Evolutionary conservation across 2,113 vertebrate genomes (phyloP).

Genomic region (Thamnophis sirtalis): DNA sequence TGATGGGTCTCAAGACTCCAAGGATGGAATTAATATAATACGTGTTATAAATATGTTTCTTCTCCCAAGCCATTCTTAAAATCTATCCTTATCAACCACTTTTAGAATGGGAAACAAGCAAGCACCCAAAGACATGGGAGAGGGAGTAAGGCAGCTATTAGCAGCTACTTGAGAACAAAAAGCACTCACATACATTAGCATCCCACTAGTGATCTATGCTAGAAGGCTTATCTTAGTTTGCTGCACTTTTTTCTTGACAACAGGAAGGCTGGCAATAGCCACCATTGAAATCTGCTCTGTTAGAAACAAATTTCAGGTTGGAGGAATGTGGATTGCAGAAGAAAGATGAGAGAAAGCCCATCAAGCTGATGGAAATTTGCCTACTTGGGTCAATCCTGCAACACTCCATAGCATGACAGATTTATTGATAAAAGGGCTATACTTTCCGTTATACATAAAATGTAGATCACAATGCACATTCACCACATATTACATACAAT

Average conservation of each 20-base stretch:
- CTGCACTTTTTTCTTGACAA: not conserved
- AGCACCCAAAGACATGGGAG: not conserved
- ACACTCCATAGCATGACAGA: not conserved
- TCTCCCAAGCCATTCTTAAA: not conserved
- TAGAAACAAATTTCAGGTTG: not conserved
- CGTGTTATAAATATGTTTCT: not conserved
- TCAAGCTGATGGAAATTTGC: not conserved
- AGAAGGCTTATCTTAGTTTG: not conserved
- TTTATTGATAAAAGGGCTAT: constrained; percentile 48
- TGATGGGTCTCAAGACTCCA: not conserved
- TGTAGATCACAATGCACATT: constrained; percentile 37
- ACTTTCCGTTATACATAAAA: constrained; percentile 58
- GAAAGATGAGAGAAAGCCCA: not conserved
- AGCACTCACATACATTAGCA: not conserved
- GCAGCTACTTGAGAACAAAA: not conserved
- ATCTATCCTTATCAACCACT: not conserved
- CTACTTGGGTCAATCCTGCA: not conserved
- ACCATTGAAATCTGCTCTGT: not conserved
- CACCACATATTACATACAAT: constrained; percentile 4
- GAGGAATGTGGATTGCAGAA: not conserved
- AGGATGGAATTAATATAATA: not conserved
- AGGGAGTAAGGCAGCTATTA: not conserved
- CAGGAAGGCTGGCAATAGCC: not conserved
- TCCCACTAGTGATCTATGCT: not conserved
- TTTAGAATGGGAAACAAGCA: not conserved